A percentile compares a stretch with the other conserved stretches of the same genome.
These are phyloP conservation scores for Drosophila cognata DNA, from an alignment of 2,888 invertebrate genomes.

Conservation along the genomic window DNA sequence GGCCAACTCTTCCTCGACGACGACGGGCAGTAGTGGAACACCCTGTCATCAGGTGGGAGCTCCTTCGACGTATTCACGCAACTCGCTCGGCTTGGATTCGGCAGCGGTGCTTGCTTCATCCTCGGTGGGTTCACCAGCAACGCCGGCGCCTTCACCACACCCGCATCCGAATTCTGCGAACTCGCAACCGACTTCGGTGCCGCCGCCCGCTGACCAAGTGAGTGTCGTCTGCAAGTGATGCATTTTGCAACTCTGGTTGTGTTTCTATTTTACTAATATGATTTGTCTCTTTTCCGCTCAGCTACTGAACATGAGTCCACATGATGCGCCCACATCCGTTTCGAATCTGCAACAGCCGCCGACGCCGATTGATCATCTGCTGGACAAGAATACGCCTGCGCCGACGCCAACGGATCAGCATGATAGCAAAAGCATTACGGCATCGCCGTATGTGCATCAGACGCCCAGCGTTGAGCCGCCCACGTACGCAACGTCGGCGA, in stretches of 20 bases:
- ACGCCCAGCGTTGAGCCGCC: slow-evolving; percentile 84
- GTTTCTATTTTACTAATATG: neutral
- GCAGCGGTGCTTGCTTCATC: slow-evolving; percentile 76
- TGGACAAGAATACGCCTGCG: slow-evolving; percentile 85
- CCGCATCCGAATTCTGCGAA: slow-evolving; percentile 88
- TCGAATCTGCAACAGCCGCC: slow-evolving; percentile 85
- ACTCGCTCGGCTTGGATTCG: slow-evolving; percentile 82
- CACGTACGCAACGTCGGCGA: slow-evolving; percentile 75
- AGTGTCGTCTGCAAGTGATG: slow-evolving; percentile 65
- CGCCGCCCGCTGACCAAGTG: slow-evolving; percentile 87
- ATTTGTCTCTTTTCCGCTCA: slow-evolving; percentile 26
- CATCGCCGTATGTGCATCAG: slow-evolving; percentile 84
- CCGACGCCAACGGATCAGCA: slow-evolving; percentile 85
- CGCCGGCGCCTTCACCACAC: slow-evolving; percentile 89
- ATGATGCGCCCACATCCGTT: slow-evolving; percentile 87
- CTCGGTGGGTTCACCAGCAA: slow-evolving; percentile 88
- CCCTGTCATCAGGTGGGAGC: slow-evolving; percentile 85
- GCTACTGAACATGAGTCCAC: slow-evolving; percentile 86
- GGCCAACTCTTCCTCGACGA: slow-evolving; percentile 85
- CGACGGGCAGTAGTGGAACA: slow-evolving; percentile 79
- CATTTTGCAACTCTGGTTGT: neutral
- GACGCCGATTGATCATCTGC: slow-evolving; percentile 84
- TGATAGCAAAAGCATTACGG: slow-evolving; percentile 84
- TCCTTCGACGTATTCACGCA: slow-evolving; percentile 89
- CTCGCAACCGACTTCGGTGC: slow-evolving; percentile 90